These are phyloP conservation scores for Lucinisca nassula DNA, from an alignment of 2,888 invertebrate species.

Conservation along the genomic window DNA sequence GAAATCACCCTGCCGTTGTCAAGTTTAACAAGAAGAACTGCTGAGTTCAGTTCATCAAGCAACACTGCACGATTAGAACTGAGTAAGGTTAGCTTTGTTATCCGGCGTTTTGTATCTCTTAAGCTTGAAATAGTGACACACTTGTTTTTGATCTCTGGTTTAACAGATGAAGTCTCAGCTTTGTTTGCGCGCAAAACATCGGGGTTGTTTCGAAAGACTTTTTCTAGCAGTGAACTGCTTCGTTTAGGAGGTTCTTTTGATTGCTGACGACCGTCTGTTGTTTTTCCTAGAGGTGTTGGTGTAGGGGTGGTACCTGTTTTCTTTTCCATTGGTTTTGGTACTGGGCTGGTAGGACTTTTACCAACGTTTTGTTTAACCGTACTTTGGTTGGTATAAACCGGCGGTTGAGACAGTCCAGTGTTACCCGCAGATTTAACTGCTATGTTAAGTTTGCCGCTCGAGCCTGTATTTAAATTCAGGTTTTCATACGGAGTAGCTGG, in stretches of 20 bases:
- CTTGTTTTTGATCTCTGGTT: background rate
- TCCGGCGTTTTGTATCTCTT: background rate
- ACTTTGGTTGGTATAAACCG: too few species aligned
- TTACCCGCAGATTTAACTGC: too few species aligned
- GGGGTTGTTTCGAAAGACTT: background rate
- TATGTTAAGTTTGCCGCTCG: background rate
- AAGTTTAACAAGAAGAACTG: background rate
- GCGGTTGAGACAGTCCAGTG: too few species aligned
- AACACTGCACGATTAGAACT: background rate
- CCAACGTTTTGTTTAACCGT: too few species aligned
- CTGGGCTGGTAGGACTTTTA: background rate
- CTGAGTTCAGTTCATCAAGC: conserved; percentile 9
- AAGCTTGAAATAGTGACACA: background rate
- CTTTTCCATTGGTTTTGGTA: background rate
- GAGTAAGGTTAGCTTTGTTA: background rate
- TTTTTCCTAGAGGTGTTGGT: background rate
- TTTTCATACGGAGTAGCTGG: background rate
- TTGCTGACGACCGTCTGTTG: background rate
- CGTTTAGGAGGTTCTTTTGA: background rate
- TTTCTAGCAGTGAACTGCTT: background rate
- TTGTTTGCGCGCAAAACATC: background rate
- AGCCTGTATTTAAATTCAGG: too few species aligned
- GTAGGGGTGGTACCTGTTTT: background rate
- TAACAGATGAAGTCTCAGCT: background rate
- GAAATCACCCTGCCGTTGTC: conserved; percentile 8